A percentile compares a stretch with the other conserved stretches of the same genome.
Evolutionary conservation across 64 coral and sea anemone genomes (phyloP).

Genomic region (Cladopsammia gracilis): DNA sequence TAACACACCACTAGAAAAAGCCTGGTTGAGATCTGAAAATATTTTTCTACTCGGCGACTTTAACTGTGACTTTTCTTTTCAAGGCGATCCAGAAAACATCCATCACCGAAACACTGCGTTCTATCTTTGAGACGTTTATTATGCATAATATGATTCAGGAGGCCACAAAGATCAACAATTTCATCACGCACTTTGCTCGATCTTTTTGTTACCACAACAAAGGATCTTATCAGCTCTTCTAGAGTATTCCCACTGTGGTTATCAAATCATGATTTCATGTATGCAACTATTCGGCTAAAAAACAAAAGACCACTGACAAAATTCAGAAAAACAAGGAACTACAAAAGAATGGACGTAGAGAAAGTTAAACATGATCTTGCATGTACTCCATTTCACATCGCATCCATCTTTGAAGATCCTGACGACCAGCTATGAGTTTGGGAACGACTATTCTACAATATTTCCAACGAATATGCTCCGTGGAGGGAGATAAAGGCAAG

Average conservation of each 20-base stretch:
- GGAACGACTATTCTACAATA: neutral
- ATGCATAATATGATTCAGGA: constrained; percentile 50
- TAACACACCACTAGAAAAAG: neutral
- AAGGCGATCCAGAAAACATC: neutral
- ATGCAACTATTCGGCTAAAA: no score
- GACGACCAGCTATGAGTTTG: constrained; percentile 13
- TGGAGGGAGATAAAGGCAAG: neutral
- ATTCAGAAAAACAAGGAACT: constrained; percentile 21
- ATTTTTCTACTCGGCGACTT: constrained; percentile 37
- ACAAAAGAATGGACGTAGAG: constrained; percentile 2
- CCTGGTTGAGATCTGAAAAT: neutral
- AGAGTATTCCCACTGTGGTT: constrained; percentile 41
- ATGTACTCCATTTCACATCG: constrained; percentile 10
- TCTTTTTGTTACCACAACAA: constrained; percentile 64
- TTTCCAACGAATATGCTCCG: constrained; percentile 10
- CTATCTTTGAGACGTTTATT: constrained; percentile 45
- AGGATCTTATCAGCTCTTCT: constrained; percentile 47
- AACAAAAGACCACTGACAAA: constrained; percentile 40
- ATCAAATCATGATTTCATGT: no score
- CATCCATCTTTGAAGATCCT: neutral
- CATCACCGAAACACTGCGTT: constrained; percentile 1
- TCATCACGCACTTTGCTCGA: constrained; percentile 37
- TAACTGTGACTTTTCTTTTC: constrained; percentile 32
- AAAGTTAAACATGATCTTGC: constrained; percentile 6
- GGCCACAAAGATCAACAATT: constrained; percentile 57